Percentiles rank a stretch among this genome's conserved stretches.
Evolutionary conservation across 1,140 invertebrate genomes (phyloP).

Genomic region (Pissodes strobi): DNA sequence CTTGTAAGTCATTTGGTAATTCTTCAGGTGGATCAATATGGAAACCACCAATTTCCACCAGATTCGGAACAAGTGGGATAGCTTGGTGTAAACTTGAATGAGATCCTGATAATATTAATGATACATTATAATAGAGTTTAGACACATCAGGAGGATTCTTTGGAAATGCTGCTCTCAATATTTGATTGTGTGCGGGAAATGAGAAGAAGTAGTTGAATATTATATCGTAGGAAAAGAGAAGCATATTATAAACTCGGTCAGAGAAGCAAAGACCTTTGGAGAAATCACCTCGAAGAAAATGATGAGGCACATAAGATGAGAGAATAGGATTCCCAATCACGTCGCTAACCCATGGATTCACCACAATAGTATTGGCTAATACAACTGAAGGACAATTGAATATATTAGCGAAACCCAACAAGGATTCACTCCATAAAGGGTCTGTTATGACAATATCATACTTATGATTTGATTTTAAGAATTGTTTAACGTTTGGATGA

Average conservation of each 20-base stretch:
- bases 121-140: constrained; percentile 51
- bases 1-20: constrained; percentile 59
- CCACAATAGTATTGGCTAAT: constrained; percentile 6
- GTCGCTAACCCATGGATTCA: constrained; percentile 1
- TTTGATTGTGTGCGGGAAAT: constrained; percentile 5
- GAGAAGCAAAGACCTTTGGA: constrained; percentile 9
- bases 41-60: constrained; percentile 61
- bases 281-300: not conserved
- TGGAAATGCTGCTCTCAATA: constrained; percentile 7
- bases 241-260: not conserved
- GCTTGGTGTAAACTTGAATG: constrained; percentile 61
- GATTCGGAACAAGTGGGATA: constrained; percentile 61
- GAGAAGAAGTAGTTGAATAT: not conserved
- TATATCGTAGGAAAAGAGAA: constrained; percentile 2
- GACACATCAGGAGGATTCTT: not conserved
- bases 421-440: constrained; percentile 56
- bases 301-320: constrained; percentile 9
- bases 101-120: constrained; percentile 63
- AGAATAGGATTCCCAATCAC: constrained; percentile 1
- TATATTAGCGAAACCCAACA: constrained; percentile 51
- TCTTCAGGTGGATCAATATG: constrained; percentile 54
- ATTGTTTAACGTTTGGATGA: constrained; percentile 33
- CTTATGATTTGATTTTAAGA: constrained; percentile 46
- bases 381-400: constrained; percentile 45
- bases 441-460: constrained; percentile 58